A percentile compares a stretch with the other conserved stretches of the same genome.
Evolutionary conservation across 2,113 vertebrate genomes (phyloP).

Genomic region (Elgaria multicarinata): DNA sequence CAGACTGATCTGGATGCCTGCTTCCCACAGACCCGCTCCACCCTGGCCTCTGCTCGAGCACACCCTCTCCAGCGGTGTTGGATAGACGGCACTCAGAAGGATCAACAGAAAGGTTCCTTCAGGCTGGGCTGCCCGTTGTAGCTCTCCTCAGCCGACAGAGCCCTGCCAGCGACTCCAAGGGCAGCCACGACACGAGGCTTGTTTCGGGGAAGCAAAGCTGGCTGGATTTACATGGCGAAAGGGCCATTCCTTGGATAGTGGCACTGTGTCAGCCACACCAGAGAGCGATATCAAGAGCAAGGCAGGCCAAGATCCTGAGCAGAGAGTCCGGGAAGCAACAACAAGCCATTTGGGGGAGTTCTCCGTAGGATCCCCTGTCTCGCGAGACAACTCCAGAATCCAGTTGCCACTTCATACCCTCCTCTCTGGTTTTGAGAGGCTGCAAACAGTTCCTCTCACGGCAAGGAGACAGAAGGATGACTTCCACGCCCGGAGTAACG

Average conservation of each 20-base stretch:
- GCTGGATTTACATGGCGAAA: background rate
- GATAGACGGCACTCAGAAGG: conserved; percentile 21
- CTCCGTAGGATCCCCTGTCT: too few species aligned
- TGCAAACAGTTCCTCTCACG: background rate
- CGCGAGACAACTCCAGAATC: background rate
- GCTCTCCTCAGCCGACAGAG: background rate
- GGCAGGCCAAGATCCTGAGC: background rate
- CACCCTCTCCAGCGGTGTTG: conserved; percentile 31
- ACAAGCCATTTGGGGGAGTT: background rate
- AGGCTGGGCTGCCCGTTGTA: too few species aligned
- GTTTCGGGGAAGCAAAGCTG: background rate
- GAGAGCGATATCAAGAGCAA: background rate
- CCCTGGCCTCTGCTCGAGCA: background rate
- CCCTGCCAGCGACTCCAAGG: background rate
- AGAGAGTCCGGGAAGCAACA: background rate
- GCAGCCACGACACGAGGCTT: background rate
- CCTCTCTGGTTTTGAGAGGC: background rate
- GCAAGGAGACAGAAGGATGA: background rate
- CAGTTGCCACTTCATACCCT: background rate
- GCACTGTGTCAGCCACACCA: background rate
- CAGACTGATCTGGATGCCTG: conserved; percentile 13
- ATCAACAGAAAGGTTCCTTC: background rate
- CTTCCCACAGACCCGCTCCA: background rate
- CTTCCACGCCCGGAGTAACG: background rate
- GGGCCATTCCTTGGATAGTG: background rate